These are phyloP conservation scores for Prunella himalayana DNA, from an alignment of 2,113 vertebrate genomes.

Conservation along the genomic window DNA sequence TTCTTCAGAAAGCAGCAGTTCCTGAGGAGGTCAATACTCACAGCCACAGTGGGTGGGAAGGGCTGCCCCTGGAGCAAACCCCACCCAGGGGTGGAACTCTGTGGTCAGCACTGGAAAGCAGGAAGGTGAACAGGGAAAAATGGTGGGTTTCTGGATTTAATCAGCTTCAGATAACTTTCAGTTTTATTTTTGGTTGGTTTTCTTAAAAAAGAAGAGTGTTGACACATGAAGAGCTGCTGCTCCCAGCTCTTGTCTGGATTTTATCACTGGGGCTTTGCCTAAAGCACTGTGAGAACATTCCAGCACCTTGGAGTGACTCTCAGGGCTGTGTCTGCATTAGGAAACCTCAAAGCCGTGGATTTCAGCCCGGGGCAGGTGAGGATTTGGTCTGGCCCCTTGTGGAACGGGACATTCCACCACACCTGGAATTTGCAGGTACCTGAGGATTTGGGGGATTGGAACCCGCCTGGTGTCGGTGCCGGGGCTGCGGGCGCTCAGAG, in stretches of 20 bases:
- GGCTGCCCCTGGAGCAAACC: background rate
- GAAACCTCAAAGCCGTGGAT: background rate
- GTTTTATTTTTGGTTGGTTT: background rate
- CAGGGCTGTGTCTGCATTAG: rapidly evolving
- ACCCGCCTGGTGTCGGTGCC: background rate
- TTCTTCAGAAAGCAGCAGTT: background rate
- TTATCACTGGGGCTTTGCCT: background rate
- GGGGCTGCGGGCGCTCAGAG: background rate
- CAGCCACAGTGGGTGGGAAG: rapidly evolving
- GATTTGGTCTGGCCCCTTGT: background rate
- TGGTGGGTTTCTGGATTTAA: background rate
- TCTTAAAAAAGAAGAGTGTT: background rate
- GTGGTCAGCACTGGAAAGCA: rapidly evolving
- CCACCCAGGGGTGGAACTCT: background rate
- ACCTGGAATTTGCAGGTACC: background rate
- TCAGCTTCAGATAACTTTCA: background rate
- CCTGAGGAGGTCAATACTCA: background rate
- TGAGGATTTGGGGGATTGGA: background rate
- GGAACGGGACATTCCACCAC: background rate
- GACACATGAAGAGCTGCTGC: background rate
- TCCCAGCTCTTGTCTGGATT: background rate
- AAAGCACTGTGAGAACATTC: rapidly evolving
- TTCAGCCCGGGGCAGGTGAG: rapidly evolving
- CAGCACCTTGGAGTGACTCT: rapidly evolving
- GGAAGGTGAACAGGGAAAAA: background rate